Conservation (phyloP, 2,797 vertebrate genomes). For the Spinus olivaceus region DNA sequence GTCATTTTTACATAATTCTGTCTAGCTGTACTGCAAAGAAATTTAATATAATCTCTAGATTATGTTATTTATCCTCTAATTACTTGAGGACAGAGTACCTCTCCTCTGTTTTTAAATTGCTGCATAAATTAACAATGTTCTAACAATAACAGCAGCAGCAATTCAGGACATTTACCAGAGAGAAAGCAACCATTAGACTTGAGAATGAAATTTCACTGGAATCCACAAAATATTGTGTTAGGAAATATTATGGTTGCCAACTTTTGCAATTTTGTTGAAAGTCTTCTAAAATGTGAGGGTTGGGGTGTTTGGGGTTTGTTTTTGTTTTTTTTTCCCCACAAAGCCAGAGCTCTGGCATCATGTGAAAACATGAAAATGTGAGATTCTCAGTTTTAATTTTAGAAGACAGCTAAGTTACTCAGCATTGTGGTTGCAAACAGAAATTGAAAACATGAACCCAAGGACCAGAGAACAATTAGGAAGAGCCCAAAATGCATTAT, state of each 20-base stretch:
- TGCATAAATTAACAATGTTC: slow-evolving; percentile 13
- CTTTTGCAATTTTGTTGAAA: slow-evolving; percentile 27
- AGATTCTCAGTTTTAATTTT: slow-evolving; percentile 42
- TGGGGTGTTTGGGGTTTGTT: not conserved
- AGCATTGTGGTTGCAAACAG: slow-evolving; percentile 29
- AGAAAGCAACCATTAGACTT: slow-evolving; percentile 10
- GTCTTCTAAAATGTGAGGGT: slow-evolving; percentile 10
- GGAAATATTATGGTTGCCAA: slow-evolving; percentile 20
- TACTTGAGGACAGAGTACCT: slow-evolving; percentile 13
- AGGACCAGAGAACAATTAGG: slow-evolving; percentile 14
- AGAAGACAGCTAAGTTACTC: slow-evolving; percentile 33
- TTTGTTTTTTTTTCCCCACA: not conserved
- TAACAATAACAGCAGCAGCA: slow-evolving; percentile 24
- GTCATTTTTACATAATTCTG: not conserved
- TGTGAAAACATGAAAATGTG: slow-evolving; percentile 42
- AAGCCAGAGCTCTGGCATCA: slow-evolving; percentile 21
- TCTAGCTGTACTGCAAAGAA: not conserved
- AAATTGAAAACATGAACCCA: slow-evolving; percentile 48
- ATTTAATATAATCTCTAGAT: not conserved
- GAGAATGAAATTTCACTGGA: slow-evolving; percentile 42
- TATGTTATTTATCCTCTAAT: not conserved
- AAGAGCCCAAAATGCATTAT: not conserved
- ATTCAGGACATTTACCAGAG: not conserved
- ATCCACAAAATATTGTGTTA: slow-evolving; percentile 43
- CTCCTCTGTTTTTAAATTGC: slow-evolving; percentile 18